Conservation (phyloP, 1,140 invertebrate species). For the Papilio polyxenes region DNA sequence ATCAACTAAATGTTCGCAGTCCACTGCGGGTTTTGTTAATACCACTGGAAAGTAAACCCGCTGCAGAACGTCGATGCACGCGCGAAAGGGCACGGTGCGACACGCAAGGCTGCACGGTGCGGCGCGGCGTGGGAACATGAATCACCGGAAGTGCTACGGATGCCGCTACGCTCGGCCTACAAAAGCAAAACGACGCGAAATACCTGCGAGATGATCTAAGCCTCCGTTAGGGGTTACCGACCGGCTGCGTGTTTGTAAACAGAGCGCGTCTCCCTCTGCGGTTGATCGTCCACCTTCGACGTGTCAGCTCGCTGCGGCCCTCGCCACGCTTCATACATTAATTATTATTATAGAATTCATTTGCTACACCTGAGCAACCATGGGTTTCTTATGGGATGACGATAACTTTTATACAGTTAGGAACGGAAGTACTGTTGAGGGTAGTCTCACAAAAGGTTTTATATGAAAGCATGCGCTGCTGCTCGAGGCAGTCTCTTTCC, state of each 20-base stretch:
- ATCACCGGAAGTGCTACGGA: conserved; percentile 50
- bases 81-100: not conserved
- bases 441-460: too few relatives aligned
- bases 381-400: too few relatives aligned
- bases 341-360: not conserved
- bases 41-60: not conserved
- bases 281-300: conserved; percentile 9
- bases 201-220: conserved; percentile 40
- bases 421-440: too few relatives aligned
- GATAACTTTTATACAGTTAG: too few relatives aligned
- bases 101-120: not conserved
- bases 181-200: conserved; percentile 39
- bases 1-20: conserved; percentile 7
- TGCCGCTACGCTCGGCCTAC: conserved; percentile 42
- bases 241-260: conserved; percentile 40
- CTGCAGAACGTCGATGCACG: not conserved
- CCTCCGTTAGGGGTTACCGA: conserved; percentile 17
- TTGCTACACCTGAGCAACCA: not conserved
- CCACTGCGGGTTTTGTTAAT: conserved; percentile 35
- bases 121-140: conserved; percentile 45
- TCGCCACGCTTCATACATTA: not conserved
- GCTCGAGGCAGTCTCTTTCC: too few relatives aligned
- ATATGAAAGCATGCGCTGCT: too few relatives aligned
- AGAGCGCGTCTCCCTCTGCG: conserved; percentile 30
- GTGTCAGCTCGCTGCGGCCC: not conserved